Conservation (phyloP, 2,888 invertebrate species). For the Acholoe squamosa region DNA sequence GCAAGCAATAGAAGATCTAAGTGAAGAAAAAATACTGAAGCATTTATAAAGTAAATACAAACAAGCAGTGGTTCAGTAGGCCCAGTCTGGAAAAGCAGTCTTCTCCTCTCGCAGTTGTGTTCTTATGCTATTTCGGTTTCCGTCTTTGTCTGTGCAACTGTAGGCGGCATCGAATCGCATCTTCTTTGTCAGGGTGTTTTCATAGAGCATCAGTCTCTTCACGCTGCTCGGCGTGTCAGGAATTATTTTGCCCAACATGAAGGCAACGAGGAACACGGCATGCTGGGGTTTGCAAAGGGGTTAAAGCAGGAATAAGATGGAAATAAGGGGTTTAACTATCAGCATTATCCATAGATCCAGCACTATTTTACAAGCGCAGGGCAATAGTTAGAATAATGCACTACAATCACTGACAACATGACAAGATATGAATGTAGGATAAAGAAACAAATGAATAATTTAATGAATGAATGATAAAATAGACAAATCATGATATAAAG, state of each 20-base stretch:
- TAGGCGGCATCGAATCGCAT: conserved; percentile 43
- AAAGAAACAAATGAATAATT: no score
- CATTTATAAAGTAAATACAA: background rate
- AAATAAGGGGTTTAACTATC: background rate
- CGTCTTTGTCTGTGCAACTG: background rate
- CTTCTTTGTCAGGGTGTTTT: conserved; percentile 85
- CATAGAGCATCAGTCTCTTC: conserved; percentile 89
- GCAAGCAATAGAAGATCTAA: no score
- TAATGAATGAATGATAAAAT: no score
- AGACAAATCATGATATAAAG: no score
- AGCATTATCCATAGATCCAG: background rate
- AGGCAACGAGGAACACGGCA: conserved; percentile 90
- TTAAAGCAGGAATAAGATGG: background rate
- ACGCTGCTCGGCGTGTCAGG: conserved; percentile 90
- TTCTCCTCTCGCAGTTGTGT: background rate
- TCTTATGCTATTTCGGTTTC: no score
- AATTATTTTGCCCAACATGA: conserved; percentile 96
- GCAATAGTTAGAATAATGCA: no score
- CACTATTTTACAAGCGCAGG: background rate
- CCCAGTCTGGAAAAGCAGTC: background rate
- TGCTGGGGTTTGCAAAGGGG: conserved; percentile 85
- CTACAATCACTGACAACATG: no score
- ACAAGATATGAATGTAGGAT: no score
- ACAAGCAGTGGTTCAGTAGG: conserved; percentile 25
- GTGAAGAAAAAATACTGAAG: no score